Percentiles rank a stretch among this genome's conserved stretches.
Conservation (phyloP, 30 jellyfish, hydroid and myxozoan genomes). For the Aurelia aurita region DNA sequence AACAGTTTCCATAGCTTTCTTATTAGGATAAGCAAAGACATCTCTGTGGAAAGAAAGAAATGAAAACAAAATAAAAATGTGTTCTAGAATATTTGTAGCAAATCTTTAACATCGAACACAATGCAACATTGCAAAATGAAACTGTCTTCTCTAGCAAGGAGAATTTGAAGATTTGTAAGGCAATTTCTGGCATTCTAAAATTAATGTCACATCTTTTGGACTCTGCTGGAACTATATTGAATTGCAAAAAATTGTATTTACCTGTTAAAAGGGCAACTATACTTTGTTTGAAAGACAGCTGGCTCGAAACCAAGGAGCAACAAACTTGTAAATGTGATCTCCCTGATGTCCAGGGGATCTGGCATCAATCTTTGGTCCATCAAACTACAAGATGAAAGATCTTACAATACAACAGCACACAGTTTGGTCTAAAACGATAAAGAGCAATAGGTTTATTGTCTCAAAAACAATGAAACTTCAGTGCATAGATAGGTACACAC, state of each 20-base stretch:
- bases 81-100: not conserved
- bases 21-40: constrained; percentile 85
- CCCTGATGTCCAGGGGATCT: constrained; percentile 82
- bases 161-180: too few species aligned
- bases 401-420: not conserved
- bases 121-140: not conserved
- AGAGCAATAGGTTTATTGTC: too few species aligned
- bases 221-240: not conserved
- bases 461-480: too few species aligned
- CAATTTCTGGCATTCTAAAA: not conserved
- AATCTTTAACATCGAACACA: not conserved
- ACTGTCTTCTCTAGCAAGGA: too few species aligned
- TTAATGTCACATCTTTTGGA: not conserved
- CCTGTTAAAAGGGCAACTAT: constrained; percentile 84
- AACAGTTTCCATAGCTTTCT: constrained; percentile 88
- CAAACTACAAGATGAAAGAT: not conserved
- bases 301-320: constrained; percentile 83
- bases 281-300: constrained; percentile 66
- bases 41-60: constrained; percentile 48
- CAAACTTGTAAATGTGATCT: constrained; percentile 75
- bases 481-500: too few species aligned
- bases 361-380: constrained; percentile 87
- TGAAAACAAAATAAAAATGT: not conserved
- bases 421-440: not conserved
- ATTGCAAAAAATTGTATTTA: not conserved